These are phyloP conservation scores for Aselliscus stoliczkanus DNA, from an alignment of 2,797 vertebrate species.

Conservation along the genomic window DNA sequence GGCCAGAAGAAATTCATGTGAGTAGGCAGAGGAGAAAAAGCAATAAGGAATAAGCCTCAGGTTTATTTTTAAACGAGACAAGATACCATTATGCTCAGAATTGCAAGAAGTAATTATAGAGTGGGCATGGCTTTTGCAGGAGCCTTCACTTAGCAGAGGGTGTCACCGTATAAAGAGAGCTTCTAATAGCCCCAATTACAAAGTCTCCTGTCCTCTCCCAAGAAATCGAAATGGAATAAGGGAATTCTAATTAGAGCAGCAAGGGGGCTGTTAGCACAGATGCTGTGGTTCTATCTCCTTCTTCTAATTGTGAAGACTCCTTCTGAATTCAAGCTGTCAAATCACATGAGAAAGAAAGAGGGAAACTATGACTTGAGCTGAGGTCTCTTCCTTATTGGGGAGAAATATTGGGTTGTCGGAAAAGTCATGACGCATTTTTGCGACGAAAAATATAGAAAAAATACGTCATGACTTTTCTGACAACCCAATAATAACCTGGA, in stretches of 20 bases:
- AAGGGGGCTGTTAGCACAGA: conserved; percentile 24
- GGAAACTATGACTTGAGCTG: background rate
- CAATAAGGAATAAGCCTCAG: conserved; percentile 38
- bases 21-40: conserved; percentile 45
- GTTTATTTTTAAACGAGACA: conserved; percentile 76
- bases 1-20: conserved; percentile 55
- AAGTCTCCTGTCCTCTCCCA: conserved; percentile 47
- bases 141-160: conserved; percentile 7
- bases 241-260: conserved; percentile 50
- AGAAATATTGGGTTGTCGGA: no score
- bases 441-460: no score
- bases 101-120: conserved; percentile 63
- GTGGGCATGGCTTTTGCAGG: conserved; percentile 32
- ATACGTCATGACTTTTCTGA: no score
- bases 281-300: background rate
- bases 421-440: no score
- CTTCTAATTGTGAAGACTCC: conserved; percentile 9
- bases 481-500: background rate
- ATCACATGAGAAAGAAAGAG: background rate
- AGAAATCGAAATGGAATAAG: conserved; percentile 5
- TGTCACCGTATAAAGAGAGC: conserved; percentile 43
- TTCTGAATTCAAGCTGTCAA: conserved; percentile 43
- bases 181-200: conserved; percentile 65
- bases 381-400: background rate
- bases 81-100: conserved; percentile 67